Conservation (phyloP, 2,797 vertebrate species). For the Cichlasoma orientale region DNA sequence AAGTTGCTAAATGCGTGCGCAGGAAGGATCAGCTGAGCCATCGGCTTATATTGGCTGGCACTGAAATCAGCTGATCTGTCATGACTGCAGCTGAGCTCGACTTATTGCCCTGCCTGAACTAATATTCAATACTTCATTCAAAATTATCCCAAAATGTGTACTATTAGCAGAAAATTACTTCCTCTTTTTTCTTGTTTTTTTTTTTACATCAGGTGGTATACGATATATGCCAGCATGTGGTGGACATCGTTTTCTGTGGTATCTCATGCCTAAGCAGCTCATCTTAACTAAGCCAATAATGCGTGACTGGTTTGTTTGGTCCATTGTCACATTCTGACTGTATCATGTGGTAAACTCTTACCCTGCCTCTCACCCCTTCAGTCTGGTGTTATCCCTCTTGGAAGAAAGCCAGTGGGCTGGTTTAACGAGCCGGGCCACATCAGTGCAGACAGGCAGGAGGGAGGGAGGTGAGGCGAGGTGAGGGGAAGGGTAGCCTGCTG, state of each 20-base stretch:
- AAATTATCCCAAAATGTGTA: not conserved
- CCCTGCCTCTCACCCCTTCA: slow-evolving; percentile 65
- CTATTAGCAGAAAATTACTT: not conserved
- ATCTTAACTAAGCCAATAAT: slow-evolving; percentile 60
- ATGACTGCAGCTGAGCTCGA: too few relatives aligned
- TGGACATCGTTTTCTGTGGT: too few relatives aligned
- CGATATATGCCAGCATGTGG: too few relatives aligned
- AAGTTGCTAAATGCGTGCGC: too few relatives aligned
- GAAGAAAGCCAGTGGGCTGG: slow-evolving; percentile 55
- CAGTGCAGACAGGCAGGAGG: slow-evolving; percentile 39
- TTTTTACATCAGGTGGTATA: too few relatives aligned
- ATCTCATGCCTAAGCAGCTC: not conserved
- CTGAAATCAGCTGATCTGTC: not conserved
- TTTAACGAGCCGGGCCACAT: slow-evolving; percentile 61
- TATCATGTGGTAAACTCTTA: slow-evolving; percentile 71
- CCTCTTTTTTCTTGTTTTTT: not conserved
- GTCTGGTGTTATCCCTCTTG: slow-evolving; percentile 64
- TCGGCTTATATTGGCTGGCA: not conserved
- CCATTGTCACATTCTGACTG: slow-evolving; percentile 50
- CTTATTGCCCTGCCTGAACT: not conserved
- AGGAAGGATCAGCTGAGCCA: not conserved
- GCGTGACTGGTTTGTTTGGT: slow-evolving; percentile 57
- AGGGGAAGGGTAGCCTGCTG: slow-evolving; percentile 25
- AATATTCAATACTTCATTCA: not conserved
- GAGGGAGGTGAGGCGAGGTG: not conserved